Evolutionary conservation across 2,113 vertebrate species (phyloP).

Genomic region (Psephotus haematonotus): DNA sequence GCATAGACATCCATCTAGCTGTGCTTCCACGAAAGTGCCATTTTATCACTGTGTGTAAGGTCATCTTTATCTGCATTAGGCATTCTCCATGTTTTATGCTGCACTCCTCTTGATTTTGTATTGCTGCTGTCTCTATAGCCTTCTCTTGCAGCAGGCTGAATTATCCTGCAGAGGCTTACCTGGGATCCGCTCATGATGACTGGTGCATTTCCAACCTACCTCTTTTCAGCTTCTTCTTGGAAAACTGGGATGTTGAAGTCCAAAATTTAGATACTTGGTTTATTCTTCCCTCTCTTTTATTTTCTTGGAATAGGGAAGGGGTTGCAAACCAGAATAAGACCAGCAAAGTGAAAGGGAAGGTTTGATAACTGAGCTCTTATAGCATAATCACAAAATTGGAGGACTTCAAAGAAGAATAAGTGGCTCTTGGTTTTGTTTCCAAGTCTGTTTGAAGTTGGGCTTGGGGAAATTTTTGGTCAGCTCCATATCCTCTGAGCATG

Average conservation of each 20-base stretch:
- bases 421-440: neutral
- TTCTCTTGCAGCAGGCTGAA: neutral
- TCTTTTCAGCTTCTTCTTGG: neutral
- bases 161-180: neutral
- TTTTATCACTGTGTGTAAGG: neutral
- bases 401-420: neutral
- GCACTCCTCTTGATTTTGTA: neutral
- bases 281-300: neutral
- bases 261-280: neutral
- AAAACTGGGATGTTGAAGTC: neutral
- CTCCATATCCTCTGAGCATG: neutral
- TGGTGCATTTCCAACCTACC: neutral
- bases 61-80: neutral
- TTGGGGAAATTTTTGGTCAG: neutral
- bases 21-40: neutral
- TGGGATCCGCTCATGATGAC: neutral
- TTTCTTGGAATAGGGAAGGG: neutral
- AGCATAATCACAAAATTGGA: neutral
- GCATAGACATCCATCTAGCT: neutral
- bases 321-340: neutral
- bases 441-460: neutral
- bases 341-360: neutral
- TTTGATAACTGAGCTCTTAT: neutral
- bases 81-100: neutral
- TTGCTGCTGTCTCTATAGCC: neutral